Base-by-base conservation (phyloP, 2,888 invertebrate species). In the Ennomos erosarius region DNA sequence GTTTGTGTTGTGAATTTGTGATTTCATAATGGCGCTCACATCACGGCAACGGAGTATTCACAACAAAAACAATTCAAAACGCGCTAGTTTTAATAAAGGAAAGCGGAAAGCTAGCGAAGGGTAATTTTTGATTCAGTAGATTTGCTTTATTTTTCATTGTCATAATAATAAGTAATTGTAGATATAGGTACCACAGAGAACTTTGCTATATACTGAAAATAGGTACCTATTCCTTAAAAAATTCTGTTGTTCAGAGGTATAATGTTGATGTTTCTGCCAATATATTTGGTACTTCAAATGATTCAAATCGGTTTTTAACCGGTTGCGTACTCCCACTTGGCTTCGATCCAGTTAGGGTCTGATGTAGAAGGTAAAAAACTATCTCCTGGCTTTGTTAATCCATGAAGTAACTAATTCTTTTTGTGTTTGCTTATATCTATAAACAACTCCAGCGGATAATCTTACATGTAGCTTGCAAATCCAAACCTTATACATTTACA, bases 11-110 rank as follows among this genome's bases (percentile, higher is more conserved):
- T n/a, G n/a, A n/a, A n/a, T 11, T 9, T 40, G 49, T 55, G 53
- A 56, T 26, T 13, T 39, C 12, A 44, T 37, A 10, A 92, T 91
- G 91, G 88, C 91, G 48, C 69, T 91, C 46, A 90, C 90, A 63
- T 88, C 85, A 36, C 82, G 91, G 58, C 91, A 91, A 76, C 74
- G 91, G 62, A 90, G 87, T 76, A 88, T 90, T 67, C 86, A 90
- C 65, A 87, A 84, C 71, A 91, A 90, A 79, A 90, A 88, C 81
- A 88, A 84, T 47, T 78, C 85, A 39, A 92, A 90, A 84, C 81
- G 88, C 69, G 67, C 83, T 16, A 90, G 88, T 78, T 84, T 90
- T 58, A 87, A 69, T 71, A 89, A 88, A 81, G 87, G 87, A 64
- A 87, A 85, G 52, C 79, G 87, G 64, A 89, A 85, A 82, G 70